phyloP scores from a whole-genome alignment of 2,888 invertebrate genomes.

The Megalurothrips usitatus region DNA sequence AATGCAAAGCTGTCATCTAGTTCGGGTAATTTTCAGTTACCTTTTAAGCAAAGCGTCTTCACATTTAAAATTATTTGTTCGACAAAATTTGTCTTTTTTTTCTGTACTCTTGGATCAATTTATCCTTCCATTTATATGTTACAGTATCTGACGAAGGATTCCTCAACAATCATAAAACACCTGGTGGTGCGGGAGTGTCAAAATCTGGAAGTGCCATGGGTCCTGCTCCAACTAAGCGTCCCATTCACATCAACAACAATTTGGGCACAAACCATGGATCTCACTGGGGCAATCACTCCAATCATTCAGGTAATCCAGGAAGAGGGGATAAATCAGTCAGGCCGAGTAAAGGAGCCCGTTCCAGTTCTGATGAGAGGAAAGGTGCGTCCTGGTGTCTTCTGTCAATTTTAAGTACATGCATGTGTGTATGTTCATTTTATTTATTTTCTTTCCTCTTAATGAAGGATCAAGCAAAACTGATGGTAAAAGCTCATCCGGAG shows the following conservation, averaged over 20 bases:
- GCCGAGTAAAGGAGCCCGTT: conserved; percentile 30
- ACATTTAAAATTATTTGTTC: neutral
- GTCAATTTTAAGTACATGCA: no score
- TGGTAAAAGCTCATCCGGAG: neutral
- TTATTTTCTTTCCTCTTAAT: neutral
- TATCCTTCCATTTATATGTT: neutral
- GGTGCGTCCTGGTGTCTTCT: neutral
- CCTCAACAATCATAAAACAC: conserved; percentile 47
- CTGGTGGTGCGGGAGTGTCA: conserved; percentile 42
- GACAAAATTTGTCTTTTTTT: conserved; percentile 15
- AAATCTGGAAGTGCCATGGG: conserved; percentile 43
- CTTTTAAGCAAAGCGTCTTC: neutral
- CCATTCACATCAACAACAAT: conserved; percentile 42
- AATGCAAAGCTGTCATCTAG: neutral
- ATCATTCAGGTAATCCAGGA: conserved; percentile 30
- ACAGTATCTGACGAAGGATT: conserved; percentile 35
- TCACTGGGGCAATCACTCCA: conserved; percentile 35
- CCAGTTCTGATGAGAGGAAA: conserved; percentile 33
- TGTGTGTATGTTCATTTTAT: no score
- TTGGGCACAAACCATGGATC: conserved; percentile 35
- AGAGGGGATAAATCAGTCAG: conserved; percentile 34
- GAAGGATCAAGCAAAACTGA: neutral
- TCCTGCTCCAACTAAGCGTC: conserved; percentile 43
- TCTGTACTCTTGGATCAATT: neutral
- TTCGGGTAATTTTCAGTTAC: neutral